Evolutionary conservation across 1,140 invertebrate species (phyloP).

Genomic region (Trypoxylus dichotomus): DNA sequence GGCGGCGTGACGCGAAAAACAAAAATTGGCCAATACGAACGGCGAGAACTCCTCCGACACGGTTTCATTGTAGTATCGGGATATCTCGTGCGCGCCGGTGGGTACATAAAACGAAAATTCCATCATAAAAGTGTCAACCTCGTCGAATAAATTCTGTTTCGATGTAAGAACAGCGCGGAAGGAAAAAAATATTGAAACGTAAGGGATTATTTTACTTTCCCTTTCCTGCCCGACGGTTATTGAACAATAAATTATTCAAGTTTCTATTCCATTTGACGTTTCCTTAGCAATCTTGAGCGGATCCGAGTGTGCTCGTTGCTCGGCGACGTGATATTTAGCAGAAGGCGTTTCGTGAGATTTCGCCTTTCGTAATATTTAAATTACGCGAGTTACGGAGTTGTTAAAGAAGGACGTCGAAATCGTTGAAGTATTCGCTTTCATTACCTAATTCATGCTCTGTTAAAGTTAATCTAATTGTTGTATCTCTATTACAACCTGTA

Average conservation of each 20-base stretch:
- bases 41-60: not conserved
- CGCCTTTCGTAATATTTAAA: too few relatives aligned
- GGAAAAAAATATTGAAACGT: not conserved
- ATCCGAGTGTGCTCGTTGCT: not conserved
- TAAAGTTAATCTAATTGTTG: too few relatives aligned
- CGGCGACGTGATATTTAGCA: not conserved
- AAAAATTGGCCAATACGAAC: not conserved
- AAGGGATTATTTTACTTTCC: not conserved
- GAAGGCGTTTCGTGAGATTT: not conserved
- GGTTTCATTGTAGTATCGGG: not conserved
- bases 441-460: too few relatives aligned
- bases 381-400: too few relatives aligned
- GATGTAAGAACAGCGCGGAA: not conserved
- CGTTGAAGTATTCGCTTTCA: too few relatives aligned
- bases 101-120: not conserved
- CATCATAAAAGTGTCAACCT: not conserved
- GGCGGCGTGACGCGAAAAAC: not conserved
- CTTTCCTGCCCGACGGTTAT: not conserved
- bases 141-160: not conserved
- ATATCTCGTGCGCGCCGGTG: not conserved
- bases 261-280: not conserved
- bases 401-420: too few relatives aligned
- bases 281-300: not conserved
- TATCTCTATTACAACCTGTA: too few relatives aligned
- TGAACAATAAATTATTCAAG: not conserved